Percentiles rank a stretch among this genome's conserved stretches.
phyloP scores from a whole-genome alignment of 2,888 invertebrate genomes.

The Tubulanus polymorphus region DNA sequence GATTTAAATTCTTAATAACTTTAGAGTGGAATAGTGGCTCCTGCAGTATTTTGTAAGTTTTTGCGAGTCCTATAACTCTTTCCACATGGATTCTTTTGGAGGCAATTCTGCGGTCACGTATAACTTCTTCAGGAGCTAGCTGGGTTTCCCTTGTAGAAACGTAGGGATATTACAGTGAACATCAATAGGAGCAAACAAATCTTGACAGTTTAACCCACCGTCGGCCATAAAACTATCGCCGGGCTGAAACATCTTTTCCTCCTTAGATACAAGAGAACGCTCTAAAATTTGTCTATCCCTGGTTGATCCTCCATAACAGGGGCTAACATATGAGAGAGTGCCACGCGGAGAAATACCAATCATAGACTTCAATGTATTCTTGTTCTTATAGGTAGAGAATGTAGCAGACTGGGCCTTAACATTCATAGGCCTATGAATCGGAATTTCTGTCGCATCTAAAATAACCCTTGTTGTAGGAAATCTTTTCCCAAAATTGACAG shows the following conservation, averaged over 20 bases:
- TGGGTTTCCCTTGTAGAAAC: conserved; percentile 21
- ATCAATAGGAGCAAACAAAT: conserved; percentile 21
- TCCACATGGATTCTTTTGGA: conserved; percentile 15
- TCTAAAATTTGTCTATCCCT: conserved; percentile 23
- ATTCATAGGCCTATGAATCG: conserved; percentile 21
- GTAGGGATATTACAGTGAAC: conserved; percentile 22
- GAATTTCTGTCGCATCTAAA: conserved; percentile 25
- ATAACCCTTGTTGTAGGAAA: conserved; percentile 23
- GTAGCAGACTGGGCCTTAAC: conserved; percentile 20
- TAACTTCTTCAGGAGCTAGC: conserved; percentile 18
- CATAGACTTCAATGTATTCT: conserved; percentile 24
- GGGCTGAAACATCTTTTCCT: neutral
- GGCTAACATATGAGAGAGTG: conserved; percentile 16
- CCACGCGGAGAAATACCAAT: conserved; percentile 19
- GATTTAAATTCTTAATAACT: no score
- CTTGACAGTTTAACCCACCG: conserved; percentile 24
- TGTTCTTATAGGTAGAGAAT: conserved; percentile 24
- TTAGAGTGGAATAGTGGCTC: conserved; percentile 6
- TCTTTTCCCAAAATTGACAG: conserved; percentile 16
- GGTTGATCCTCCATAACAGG: conserved; percentile 17
- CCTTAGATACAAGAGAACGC: conserved; percentile 9
- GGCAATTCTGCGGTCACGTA: conserved; percentile 11
- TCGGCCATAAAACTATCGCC: conserved; percentile 23
- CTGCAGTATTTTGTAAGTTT: conserved; percentile 17
- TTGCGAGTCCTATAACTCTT: conserved; percentile 18